Base-by-base conservation (phyloP, 2,888 invertebrate genomes). In the Autographa pulchrina region DNA sequence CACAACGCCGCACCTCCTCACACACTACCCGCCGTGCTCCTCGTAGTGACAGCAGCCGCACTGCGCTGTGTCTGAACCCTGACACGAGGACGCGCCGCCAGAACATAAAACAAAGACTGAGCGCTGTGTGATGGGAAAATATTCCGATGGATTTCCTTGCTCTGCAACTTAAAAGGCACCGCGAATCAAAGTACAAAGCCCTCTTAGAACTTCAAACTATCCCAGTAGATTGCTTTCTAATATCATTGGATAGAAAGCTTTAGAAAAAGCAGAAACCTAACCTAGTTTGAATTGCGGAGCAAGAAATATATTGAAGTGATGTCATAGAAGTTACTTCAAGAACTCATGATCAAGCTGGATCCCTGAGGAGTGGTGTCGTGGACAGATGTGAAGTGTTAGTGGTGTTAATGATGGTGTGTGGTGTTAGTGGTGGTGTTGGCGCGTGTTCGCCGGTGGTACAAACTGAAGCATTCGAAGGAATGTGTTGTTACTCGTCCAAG, bases 401-500 rank as follows among this genome's bases (percentile, higher is more conserved):
- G 61, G 59, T 67, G 48, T 11, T 38, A 11, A 2, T n/a, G n/a
- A 6, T 48, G 48, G n/a, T n/a, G 48, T 48, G 48, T n/a, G n/a
- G 48, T 48, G 48, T 48, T 0, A n/a, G 48, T 16, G 16, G 48
- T 48, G 48, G 48, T 48, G 48, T 48, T 8, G 65, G 52, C 65
- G 52, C 68, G 77, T 68, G 65, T 66, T 59, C 63, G 72, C 69
- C 38, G 38, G 75, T 75, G 61, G 59, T 67, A 65, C 72, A 69
- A 75, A 80, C 82, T 70, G 65, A 70, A 76, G 80, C 81, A 77
- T 77, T 79, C 78, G 60, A 38, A 9, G 9, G 78, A 81, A 78
- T 81, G 78, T 71, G 70, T 80, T 79, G 77, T 79, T 82, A 74
- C 72, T 78, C 81, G 81, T 81, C 81, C 78, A 81, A 78, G 78